Percentiles rank a stretch among this genome's conserved stretches.
phyloP scores from a whole-genome alignment of 2,888 invertebrate species.

The Apamea anceps region DNA sequence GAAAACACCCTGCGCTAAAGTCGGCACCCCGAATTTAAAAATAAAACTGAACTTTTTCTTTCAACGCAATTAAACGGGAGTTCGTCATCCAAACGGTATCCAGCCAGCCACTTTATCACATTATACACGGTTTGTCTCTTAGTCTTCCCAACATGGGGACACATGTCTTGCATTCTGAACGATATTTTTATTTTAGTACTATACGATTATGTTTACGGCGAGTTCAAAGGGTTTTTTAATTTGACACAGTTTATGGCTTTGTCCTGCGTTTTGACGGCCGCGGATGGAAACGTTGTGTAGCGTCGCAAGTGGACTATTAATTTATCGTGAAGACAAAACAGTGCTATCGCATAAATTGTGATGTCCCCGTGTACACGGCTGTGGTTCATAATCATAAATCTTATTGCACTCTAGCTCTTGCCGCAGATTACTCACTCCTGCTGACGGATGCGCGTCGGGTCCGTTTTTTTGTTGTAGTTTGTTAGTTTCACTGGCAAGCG shows the following conservation, averaged over 20 bases:
- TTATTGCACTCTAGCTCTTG: conserved; percentile 54
- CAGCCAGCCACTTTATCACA: conserved; percentile 82
- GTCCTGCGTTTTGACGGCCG: conserved; percentile 79
- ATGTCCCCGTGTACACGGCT: conserved; percentile 56
- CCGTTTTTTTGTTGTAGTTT: conserved; percentile 40
- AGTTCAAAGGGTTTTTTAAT: conserved; percentile 88
- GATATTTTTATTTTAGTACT: conserved; percentile 84
- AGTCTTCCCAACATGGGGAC: conserved; percentile 82
- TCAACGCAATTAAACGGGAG: conserved; percentile 71
- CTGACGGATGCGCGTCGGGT: conserved; percentile 42
- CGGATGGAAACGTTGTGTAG: conserved; percentile 74
- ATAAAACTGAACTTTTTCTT: conserved; percentile 68
- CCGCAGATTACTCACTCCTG: conserved; percentile 54
- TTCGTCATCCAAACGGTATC: conserved; percentile 62
- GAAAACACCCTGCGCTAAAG: conserved; percentile 54
- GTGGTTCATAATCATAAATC: conserved; percentile 62
- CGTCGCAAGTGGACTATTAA: conserved; percentile 69
- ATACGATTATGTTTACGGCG: conserved; percentile 84
- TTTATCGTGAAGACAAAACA: conserved; percentile 65
- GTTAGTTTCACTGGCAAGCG: conserved; percentile 24
- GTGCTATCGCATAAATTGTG: conserved; percentile 66
- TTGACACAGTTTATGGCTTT: conserved; percentile 87
- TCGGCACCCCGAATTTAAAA: conserved; percentile 68
- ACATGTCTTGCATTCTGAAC: conserved; percentile 86
- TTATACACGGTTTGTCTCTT: conserved; percentile 86